Conservation (phyloP, 2,113 vertebrate genomes). For the Dasypus novemcinctus region DNA sequence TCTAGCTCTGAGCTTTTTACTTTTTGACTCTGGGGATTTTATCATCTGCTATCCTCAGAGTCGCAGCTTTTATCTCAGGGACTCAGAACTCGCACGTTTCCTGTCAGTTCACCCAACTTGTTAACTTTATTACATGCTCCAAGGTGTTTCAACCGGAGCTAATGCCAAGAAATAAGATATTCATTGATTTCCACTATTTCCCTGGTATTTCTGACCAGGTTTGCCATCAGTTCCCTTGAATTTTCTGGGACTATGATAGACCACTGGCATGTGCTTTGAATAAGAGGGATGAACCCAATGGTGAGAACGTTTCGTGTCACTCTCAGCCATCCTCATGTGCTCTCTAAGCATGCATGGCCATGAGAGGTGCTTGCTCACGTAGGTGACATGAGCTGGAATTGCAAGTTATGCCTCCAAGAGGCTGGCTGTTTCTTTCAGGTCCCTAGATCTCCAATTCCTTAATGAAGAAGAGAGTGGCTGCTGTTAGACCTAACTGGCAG, state of each 20-base stretch:
- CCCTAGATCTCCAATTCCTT: not conserved
- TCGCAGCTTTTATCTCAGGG: not conserved
- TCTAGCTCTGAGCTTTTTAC: conserved; percentile 35
- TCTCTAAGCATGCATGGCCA: not conserved
- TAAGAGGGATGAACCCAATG: not conserved
- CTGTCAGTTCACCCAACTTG: not conserved
- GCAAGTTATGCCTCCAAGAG: not conserved
- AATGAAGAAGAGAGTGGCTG: not conserved
- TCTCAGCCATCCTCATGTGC: not conserved
- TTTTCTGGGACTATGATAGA: not conserved
- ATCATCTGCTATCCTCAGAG: not conserved
- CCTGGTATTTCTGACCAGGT: not conserved
- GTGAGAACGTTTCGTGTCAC: not conserved
- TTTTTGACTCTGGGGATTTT: conserved; percentile 37
- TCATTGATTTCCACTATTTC: not conserved
- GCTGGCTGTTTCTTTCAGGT: not conserved
- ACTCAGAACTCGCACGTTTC: not conserved
- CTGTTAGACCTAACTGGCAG: not conserved
- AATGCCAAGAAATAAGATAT: not conserved
- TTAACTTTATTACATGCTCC: not conserved
- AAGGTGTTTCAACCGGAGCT: not conserved
- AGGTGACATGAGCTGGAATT: not conserved
- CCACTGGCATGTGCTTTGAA: not conserved
- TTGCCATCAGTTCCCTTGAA: not conserved
- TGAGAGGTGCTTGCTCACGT: not conserved